phyloP scores from a whole-genome alignment of 2,113 vertebrate species.

The Hemibates koningsi region DNA sequence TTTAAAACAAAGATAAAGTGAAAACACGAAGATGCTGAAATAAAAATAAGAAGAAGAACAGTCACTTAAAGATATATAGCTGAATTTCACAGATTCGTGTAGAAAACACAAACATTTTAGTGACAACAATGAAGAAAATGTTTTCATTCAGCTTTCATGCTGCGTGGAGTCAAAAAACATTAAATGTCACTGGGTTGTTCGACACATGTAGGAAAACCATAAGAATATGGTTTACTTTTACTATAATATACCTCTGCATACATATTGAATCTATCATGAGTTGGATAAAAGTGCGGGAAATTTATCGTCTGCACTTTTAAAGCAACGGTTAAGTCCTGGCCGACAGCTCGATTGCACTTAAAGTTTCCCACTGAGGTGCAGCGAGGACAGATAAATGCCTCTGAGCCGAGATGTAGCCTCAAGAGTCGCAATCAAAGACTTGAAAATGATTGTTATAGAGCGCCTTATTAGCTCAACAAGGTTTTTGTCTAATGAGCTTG shows the following conservation, averaged over 20 bases:
- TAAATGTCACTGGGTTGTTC: not conserved
- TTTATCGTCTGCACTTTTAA: not conserved
- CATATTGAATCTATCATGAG: not conserved
- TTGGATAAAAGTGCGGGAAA: not conserved
- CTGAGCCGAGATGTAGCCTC: not conserved
- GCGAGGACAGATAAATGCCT: not conserved
- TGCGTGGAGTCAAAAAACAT: not conserved
- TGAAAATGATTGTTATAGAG: not conserved
- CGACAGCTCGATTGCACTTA: not conserved
- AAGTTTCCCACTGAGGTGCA: not conserved
- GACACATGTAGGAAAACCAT: not conserved
- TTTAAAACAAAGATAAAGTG: not conserved
- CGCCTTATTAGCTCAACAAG: not conserved
- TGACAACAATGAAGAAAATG: not conserved
- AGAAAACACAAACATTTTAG: not conserved
- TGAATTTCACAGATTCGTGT: fast-evolving
- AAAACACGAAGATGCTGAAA: not conserved
- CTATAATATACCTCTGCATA: not conserved
- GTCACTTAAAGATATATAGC: fast-evolving
- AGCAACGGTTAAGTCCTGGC: not conserved
- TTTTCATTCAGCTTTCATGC: not conserved
- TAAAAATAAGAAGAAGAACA: fast-evolving
- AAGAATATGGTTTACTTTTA: fast-evolving
- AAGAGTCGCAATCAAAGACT: not conserved
- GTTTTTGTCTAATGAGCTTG: not conserved